phyloP scores from a whole-genome alignment of 2,113 vertebrate species.

The Thalassoma bifasciatum region DNA sequence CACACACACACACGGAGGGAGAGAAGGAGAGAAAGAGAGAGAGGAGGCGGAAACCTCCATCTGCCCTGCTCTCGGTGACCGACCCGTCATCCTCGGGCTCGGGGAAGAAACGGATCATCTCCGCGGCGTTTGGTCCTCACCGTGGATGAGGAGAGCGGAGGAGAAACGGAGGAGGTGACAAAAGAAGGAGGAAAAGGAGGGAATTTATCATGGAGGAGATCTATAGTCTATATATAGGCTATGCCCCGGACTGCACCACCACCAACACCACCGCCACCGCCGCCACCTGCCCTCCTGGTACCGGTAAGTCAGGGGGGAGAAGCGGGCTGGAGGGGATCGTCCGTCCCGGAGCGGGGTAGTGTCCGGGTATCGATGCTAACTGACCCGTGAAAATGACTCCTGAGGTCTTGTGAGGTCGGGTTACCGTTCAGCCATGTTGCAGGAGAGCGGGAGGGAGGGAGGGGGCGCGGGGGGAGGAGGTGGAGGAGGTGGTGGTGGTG shows the following conservation, averaged over 20 bases:
- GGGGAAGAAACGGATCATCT: slow-evolving; percentile 47
- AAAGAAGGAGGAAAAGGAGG: neutral
- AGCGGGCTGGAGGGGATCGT: neutral
- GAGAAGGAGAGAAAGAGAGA: slow-evolving; percentile 29
- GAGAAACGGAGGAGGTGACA: neutral
- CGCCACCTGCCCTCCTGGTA: slow-evolving; percentile 64
- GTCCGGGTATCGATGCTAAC: slow-evolving; percentile 36
- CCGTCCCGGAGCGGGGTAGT: slow-evolving; percentile 22
- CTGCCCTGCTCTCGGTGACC: slow-evolving; percentile 79
- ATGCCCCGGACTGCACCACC: slow-evolving; percentile 76
- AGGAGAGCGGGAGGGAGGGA: neutral
- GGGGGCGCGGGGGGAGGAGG: neutral
- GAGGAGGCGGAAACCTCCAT: slow-evolving; percentile 75
- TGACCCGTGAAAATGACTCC: slow-evolving; percentile 75
- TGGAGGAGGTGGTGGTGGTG: too few relatives aligned
- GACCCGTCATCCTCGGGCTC: slow-evolving; percentile 75
- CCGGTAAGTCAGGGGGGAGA: slow-evolving; percentile 71
- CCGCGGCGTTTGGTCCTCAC: neutral
- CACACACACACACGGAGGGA: neutral
- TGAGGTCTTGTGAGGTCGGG: slow-evolving; percentile 78
- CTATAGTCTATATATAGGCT: slow-evolving; percentile 66
- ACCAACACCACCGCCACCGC: slow-evolving; percentile 40
- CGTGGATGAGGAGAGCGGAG: neutral
- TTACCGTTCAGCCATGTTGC: slow-evolving; percentile 77
- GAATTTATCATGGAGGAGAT: slow-evolving; percentile 18